Percentiles rank a stretch among this genome's conserved stretches.
Evolutionary conservation across 1,140 invertebrate species (phyloP).

Genomic region (Dufourea novaeangliae): DNA sequence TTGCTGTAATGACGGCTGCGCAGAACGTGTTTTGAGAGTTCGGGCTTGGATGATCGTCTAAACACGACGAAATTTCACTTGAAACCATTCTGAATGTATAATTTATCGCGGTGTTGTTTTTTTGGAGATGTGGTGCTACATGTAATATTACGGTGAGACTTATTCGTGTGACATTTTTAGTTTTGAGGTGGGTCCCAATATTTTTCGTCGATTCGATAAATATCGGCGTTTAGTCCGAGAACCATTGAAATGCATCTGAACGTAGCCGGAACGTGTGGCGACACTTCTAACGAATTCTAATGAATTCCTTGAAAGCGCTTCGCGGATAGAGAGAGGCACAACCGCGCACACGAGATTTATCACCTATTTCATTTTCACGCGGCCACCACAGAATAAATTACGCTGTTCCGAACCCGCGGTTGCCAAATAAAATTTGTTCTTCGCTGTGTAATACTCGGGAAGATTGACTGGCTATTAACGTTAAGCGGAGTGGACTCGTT

Average conservation of each 20-base stretch:
- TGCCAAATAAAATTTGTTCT: constrained; percentile 2
- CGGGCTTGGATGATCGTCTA: neutral
- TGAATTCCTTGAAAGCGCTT: constrained; percentile 38
- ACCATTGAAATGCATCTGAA: neutral
- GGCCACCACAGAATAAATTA: neutral
- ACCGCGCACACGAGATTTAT: constrained; percentile 15
- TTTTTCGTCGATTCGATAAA: neutral
- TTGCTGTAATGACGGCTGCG: neutral
- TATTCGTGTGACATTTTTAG: too few species aligned
- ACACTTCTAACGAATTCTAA: constrained; percentile 44
- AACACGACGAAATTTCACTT: neutral
- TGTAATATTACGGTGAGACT: too few species aligned
- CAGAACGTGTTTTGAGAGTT: neutral
- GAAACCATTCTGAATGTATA: too few species aligned
- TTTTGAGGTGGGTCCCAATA: too few species aligned
- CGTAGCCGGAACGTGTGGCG: neutral
- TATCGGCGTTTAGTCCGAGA: neutral
- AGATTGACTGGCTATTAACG: neutral
- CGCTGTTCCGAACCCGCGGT: neutral
- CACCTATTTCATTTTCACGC: constrained; percentile 9
- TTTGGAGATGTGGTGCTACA: too few species aligned
- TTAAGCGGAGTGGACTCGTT: neutral
- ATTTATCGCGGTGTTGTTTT: too few species aligned
- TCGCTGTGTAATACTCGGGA: neutral
- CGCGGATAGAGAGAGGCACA: neutral